phyloP scores from a whole-genome alignment of 2,888 invertebrate genomes.

The Mantis religiosa region DNA sequence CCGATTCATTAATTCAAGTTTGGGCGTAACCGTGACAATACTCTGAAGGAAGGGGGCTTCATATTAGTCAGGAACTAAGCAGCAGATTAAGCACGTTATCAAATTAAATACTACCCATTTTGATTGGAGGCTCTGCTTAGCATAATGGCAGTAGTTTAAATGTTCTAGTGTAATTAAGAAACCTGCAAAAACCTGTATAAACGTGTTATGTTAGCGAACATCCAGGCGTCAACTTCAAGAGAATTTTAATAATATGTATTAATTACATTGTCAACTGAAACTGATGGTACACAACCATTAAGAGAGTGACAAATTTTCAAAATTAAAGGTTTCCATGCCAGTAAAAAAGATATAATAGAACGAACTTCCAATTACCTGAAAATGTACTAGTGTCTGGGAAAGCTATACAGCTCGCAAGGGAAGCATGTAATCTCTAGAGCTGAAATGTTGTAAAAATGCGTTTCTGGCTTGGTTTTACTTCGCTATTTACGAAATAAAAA shows the following conservation, averaged over 20 bases:
- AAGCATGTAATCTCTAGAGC: no score
- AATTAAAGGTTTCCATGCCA: not conserved
- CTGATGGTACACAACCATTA: not conserved
- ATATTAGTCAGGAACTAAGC: not conserved
- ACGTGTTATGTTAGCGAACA: not conserved
- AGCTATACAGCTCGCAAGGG: no score
- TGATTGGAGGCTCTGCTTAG: not conserved
- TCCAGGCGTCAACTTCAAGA: not conserved
- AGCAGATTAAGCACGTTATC: not conserved
- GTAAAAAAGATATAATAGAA: not conserved
- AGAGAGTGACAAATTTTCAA: not conserved
- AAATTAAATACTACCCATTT: not conserved
- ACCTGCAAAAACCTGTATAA: not conserved
- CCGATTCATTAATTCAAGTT: not conserved
- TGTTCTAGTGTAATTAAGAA: not conserved
- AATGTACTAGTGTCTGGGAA: not conserved
- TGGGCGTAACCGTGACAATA: not conserved
- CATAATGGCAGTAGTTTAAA: not conserved
- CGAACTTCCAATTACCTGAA: not conserved
- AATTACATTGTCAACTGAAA: not conserved
- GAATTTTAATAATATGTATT: not conserved
- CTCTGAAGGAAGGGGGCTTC: not conserved
- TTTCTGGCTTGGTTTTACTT: no score
- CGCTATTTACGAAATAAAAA: no score
- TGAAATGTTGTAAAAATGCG: no score